Evolutionary conservation across 2,888 invertebrate species (phyloP).

Genomic region (Temnothorax rugatulus): DNA sequence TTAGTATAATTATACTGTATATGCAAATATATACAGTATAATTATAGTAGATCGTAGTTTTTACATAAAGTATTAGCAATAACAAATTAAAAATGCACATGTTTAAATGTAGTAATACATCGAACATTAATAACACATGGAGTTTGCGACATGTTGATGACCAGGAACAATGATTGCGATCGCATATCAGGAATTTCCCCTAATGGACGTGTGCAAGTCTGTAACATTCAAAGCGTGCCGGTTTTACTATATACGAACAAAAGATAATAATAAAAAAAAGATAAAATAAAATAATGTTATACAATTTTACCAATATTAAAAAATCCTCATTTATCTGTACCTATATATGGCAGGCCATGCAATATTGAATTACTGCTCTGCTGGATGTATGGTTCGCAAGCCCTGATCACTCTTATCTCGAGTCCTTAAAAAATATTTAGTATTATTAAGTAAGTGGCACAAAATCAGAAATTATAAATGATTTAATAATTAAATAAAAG

Average conservation of each 20-base stretch:
- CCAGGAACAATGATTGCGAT: not conserved
- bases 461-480: not conserved
- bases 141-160: not conserved
- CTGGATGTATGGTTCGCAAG: slow-evolving; percentile 39
- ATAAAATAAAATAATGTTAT: not conserved
- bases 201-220: not conserved
- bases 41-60: not conserved
- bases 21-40: not conserved
- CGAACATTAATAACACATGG: not conserved
- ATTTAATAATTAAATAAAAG: not conserved
- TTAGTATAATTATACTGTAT: not conserved
- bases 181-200: not conserved
- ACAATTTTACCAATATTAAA: not conserved
- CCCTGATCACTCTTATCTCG: slow-evolving; percentile 9
- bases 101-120: not conserved
- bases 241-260: not conserved
- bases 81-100: not conserved
- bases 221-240: not conserved
- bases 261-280: not conserved
- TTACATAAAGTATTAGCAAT: not conserved
- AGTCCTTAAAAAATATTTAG: slow-evolving; percentile 35
- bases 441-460: not conserved
- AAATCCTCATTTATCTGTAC: not conserved
- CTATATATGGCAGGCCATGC: not conserved
- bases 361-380: slow-evolving; percentile 28